Conservation (phyloP, 2,113 vertebrate genomes). For the Uria aalge region DNA sequence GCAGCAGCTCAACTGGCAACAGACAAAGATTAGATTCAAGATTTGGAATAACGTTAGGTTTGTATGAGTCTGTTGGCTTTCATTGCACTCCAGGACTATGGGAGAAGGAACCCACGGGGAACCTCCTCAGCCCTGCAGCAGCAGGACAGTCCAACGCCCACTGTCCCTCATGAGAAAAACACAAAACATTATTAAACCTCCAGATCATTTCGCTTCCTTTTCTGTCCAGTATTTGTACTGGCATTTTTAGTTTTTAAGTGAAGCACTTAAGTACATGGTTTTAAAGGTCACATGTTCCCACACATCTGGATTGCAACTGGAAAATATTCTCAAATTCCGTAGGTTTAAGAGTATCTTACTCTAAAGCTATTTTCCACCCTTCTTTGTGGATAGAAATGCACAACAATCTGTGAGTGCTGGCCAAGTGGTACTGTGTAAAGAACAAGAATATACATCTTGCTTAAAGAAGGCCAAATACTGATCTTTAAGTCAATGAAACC, state of each 20-base stretch:
- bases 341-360: background rate
- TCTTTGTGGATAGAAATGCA: background rate
- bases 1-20: background rate
- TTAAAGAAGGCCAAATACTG: background rate
- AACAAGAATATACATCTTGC: background rate
- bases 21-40: slow-evolving; percentile 5
- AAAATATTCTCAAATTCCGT: background rate
- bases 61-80: background rate
- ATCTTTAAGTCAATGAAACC: background rate
- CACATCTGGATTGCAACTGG: background rate
- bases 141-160: background rate
- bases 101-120: background rate
- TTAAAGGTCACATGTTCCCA: background rate
- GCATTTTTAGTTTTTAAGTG: background rate
- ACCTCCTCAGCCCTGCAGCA: background rate
- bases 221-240: background rate
- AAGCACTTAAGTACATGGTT: background rate
- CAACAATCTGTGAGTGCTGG: background rate
- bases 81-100: background rate
- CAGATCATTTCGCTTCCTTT: background rate
- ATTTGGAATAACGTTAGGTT: background rate
- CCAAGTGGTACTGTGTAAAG: background rate
- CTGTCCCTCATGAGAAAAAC: background rate
- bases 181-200: background rate
- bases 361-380: background rate